Evolutionary conservation across 2,113 vertebrate genomes (phyloP).

Genomic region (Oxyruncus cristatus): DNA sequence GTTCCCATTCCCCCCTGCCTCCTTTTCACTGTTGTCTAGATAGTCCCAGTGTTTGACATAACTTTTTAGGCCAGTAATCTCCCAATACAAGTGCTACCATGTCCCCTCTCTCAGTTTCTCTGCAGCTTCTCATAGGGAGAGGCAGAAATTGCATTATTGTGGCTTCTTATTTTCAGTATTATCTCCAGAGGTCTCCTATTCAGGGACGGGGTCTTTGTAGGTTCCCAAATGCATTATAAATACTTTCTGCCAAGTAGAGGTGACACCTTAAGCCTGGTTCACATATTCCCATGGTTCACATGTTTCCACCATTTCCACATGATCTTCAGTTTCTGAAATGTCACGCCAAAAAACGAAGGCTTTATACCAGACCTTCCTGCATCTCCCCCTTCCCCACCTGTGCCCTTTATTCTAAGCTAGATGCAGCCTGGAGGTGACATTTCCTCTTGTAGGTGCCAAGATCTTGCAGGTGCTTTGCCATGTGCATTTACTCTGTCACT

Average conservation of each 20-base stretch:
- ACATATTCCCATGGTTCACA: neutral
- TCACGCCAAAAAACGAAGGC: neutral
- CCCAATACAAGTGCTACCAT: neutral
- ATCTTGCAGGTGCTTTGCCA: neutral
- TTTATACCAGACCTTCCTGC: neutral
- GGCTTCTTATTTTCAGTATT: neutral
- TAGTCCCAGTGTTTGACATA: neutral
- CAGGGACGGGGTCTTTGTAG: neutral
- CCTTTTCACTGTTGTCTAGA: neutral
- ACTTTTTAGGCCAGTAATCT: neutral
- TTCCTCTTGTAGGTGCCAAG: neutral
- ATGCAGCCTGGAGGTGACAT: neutral
- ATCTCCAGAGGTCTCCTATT: neutral
- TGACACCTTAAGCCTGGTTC: neutral
- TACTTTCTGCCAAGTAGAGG: neutral
- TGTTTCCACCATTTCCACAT: neutral
- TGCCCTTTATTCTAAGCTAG: neutral
- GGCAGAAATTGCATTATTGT: neutral
- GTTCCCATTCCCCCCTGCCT: neutral
- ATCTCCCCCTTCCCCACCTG: neutral
- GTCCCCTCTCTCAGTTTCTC: neutral
- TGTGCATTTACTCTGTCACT: neutral
- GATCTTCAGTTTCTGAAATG: neutral
- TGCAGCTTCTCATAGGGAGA: neutral
- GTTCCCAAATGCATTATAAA: neutral